Evolutionary conservation across 1,140 invertebrate genomes (phyloP).

Genomic region (Dolichoris vasculosae): DNA sequence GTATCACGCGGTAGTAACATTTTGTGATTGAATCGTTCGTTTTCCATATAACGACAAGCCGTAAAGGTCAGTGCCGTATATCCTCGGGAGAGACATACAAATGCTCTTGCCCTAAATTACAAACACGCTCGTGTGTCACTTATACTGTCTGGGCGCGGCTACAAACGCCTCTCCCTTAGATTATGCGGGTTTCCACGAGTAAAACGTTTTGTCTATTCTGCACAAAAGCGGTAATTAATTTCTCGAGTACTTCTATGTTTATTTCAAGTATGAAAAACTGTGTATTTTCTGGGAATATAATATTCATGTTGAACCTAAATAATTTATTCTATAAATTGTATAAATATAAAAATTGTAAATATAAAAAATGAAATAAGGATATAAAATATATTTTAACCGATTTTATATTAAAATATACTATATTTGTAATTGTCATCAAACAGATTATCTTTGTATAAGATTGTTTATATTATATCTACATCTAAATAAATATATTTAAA

Average conservation of each 20-base stretch:
- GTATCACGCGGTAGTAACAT: not conserved
- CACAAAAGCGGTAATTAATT: constrained; percentile 31
- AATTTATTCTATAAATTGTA: too few species aligned
- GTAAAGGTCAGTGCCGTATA: not conserved
- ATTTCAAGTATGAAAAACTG: not conserved
- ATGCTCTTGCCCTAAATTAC: constrained; percentile 39
- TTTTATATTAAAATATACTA: too few species aligned
- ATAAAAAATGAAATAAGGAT: too few species aligned
- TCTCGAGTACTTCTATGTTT: not conserved
- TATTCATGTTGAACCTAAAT: too few species aligned
- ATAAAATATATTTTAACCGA: too few species aligned
- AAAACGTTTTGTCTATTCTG: not conserved
- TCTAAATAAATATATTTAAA: too few species aligned
- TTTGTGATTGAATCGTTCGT: constrained; percentile 31
- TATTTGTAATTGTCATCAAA: too few species aligned
- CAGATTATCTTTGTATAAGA: too few species aligned
- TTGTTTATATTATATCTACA: too few species aligned
- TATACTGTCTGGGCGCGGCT: not conserved
- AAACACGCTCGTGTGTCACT: not conserved
- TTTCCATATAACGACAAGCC: constrained; percentile 10
- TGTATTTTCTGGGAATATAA: not conserved
- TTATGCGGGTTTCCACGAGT: not conserved
- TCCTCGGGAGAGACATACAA: not conserved
- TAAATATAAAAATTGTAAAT: too few species aligned
- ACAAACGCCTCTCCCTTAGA: constrained; percentile 40